Percentiles rank a stretch among this genome's conserved stretches.
Conservation (phyloP, 2,797 vertebrate genomes). For the Heterohyrax brucei region DNA sequence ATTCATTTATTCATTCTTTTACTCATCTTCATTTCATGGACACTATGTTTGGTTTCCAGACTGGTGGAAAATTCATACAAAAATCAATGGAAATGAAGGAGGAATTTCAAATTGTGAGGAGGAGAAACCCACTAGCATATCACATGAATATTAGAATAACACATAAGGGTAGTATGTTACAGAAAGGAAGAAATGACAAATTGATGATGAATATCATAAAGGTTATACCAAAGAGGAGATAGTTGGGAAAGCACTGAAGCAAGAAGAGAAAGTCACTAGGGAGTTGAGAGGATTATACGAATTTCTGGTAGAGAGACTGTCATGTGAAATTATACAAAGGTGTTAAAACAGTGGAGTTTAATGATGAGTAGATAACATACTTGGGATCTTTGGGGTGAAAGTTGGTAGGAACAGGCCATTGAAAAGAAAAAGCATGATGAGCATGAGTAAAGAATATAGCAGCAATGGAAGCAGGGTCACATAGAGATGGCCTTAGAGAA, state of each 20-base stretch:
- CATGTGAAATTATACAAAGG: not conserved
- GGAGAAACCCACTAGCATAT: not conserved
- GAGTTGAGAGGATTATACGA: not conserved
- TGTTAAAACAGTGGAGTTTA: not conserved
- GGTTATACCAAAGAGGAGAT: not conserved
- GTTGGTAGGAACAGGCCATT: not conserved
- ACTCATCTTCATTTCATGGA: not conserved
- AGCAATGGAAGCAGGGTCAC: not conserved
- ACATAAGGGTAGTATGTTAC: not conserved
- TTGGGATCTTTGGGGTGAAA: not conserved
- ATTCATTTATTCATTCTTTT: constrained; percentile 35
- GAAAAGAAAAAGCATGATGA: not conserved
- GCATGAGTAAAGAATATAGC: not conserved
- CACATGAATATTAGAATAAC: not conserved
- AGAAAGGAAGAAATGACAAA: not conserved
- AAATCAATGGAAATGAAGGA: constrained; percentile 5
- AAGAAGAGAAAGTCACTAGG: not conserved
- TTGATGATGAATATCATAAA: not conserved
- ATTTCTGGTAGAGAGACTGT: not conserved
- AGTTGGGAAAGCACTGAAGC: not conserved
- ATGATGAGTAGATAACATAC: not conserved
- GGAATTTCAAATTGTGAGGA: not conserved
- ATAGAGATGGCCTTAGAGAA: not conserved
- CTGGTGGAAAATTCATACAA: constrained; percentile 5
- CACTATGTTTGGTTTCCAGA: not conserved